Evolutionary conservation across 2,113 vertebrate species (phyloP).

Genomic region (Myxocyprinus asiaticus): DNA sequence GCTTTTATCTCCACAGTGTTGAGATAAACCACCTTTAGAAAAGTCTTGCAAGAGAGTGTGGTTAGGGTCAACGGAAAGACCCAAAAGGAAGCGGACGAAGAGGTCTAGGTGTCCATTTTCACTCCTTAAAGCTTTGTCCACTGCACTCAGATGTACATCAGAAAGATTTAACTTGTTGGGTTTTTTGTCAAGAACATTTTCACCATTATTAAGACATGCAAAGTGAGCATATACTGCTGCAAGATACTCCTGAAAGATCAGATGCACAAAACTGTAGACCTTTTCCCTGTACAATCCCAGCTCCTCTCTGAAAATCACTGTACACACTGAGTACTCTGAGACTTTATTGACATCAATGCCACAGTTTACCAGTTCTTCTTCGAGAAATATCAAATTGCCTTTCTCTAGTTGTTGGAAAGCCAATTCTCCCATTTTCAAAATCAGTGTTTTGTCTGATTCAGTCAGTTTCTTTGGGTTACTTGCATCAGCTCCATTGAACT

Average conservation of each 20-base stretch:
- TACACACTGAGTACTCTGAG: slow-evolving; percentile 22
- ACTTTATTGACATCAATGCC: slow-evolving; percentile 18
- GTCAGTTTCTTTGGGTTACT: slow-evolving; percentile 2
- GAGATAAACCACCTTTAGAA: neutral
- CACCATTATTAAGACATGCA: slow-evolving; percentile 28
- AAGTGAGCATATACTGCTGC: slow-evolving; percentile 37
- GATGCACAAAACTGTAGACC: slow-evolving; percentile 48
- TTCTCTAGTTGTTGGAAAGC: slow-evolving; percentile 41
- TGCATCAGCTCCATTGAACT: neutral
- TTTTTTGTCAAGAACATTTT: neutral
- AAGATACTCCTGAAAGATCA: slow-evolving; percentile 48
- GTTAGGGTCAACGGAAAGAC: slow-evolving; percentile 17
- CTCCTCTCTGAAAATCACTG: slow-evolving; percentile 38
- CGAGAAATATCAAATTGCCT: slow-evolving; percentile 1
- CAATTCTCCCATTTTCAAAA: slow-evolving; percentile 35
- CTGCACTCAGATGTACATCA: neutral
- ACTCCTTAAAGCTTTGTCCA: neutral
- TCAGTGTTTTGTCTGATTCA: neutral
- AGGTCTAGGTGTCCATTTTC: slow-evolving; percentile 10
- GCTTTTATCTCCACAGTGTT: neutral
- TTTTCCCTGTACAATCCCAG: slow-evolving; percentile 8
- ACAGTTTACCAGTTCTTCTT: slow-evolving; percentile 28
- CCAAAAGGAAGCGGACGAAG: slow-evolving; percentile 14
- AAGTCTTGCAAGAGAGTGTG: neutral
- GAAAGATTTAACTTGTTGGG: neutral